A percentile compares a stretch with the other conserved stretches of the same genome.
Conservation (phyloP, 2,888 invertebrate species). For the Netelia virgata region DNA sequence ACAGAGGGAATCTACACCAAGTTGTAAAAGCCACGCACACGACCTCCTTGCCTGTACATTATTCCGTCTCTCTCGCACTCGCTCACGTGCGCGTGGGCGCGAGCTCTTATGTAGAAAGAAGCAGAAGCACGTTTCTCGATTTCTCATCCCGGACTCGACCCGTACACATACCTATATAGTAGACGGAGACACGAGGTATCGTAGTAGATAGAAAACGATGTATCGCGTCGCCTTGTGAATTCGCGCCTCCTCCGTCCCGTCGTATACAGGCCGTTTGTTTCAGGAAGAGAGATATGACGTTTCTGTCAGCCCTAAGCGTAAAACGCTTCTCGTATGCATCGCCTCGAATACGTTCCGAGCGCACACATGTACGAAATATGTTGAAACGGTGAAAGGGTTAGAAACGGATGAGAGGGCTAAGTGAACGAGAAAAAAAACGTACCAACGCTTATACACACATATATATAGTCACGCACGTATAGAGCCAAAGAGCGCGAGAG, state of each 20-base stretch:
- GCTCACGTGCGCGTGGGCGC: slow-evolving; percentile 75
- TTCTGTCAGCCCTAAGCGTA: not conserved
- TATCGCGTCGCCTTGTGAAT: slow-evolving; percentile 3
- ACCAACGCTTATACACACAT: not conserved
- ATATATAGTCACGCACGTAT: not conserved
- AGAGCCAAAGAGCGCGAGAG: not conserved
- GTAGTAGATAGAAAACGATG: slow-evolving; percentile 12
- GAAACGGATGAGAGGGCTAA: not conserved
- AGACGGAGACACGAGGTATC: slow-evolving; percentile 4
- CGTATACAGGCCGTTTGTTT: not conserved
- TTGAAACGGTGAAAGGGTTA: not conserved
- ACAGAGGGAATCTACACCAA: slow-evolving; percentile 20
- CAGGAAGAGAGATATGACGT: not conserved
- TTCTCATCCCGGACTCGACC: slow-evolving; percentile 27
- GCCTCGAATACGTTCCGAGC: not conserved
- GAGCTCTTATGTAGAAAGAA: slow-evolving; percentile 42
- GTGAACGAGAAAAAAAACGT: slow-evolving; percentile 8
- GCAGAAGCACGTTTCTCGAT: slow-evolving; percentile 54
- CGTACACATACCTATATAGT: slow-evolving; percentile 30
- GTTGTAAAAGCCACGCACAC: slow-evolving; percentile 35
- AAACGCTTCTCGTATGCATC: not conserved
- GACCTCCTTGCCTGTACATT: not conserved
- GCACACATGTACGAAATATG: not conserved
- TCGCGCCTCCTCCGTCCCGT: not conserved
- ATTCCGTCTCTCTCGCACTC: slow-evolving; percentile 63